Conservation (phyloP, 2,888 invertebrate species). For the Nephrotoma guestfalica region DNA sequence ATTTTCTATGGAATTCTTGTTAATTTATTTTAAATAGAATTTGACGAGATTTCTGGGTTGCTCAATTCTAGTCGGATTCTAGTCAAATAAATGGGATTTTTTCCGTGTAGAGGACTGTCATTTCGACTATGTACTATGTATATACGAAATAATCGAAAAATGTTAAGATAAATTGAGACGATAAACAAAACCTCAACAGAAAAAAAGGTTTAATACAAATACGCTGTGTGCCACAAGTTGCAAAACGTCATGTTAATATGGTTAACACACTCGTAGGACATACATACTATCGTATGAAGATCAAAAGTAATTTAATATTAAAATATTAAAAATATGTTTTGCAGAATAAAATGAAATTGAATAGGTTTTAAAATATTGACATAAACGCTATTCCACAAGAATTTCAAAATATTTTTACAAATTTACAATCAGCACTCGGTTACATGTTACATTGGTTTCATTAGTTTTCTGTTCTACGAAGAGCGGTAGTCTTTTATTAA, state of each 20-base stretch:
- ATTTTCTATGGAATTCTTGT: no score
- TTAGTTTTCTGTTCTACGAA: neutral
- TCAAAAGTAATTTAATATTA: neutral
- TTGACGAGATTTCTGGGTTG: no score
- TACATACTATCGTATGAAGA: neutral
- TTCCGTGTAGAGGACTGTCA: no score
- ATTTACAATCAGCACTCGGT: neutral
- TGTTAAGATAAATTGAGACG: neutral
- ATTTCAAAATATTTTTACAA: neutral
- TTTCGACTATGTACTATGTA: neutral
- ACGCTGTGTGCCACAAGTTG: neutral
- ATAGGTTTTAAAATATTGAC: neutral
- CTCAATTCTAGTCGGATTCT: no score
- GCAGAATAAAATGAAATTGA: neutral
- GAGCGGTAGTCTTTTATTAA: neutral
- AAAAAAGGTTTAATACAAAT: neutral
- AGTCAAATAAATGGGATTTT: no score
- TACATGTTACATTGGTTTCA: neutral
- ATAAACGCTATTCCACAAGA: neutral
- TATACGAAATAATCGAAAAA: neutral
- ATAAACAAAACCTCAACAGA: neutral
- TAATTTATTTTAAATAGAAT: no score
- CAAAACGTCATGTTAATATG: neutral
- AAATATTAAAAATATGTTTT: neutral
- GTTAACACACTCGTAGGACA: neutral